Base-by-base conservation (phyloP, 2,888 invertebrate genomes). In the Dryobotodes eremita region DNA sequence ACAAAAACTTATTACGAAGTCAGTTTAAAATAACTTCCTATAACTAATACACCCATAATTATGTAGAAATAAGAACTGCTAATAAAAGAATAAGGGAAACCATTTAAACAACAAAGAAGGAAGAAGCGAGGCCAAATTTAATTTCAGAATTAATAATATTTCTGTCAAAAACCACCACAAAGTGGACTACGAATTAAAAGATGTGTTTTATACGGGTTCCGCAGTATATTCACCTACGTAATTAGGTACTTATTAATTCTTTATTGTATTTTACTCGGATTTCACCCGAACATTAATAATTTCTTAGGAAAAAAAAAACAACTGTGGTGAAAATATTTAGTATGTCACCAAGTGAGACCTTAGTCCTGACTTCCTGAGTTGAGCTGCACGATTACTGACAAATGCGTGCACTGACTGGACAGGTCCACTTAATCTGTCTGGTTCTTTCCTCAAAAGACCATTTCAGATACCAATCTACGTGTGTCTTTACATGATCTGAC, bases 41-140 rank as follows among this genome's bases (percentile, higher is more conserved):
- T 57, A 26, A 46, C 2, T 11, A 31, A 62, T 31, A 31, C 11
- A 62, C 10, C 15, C 62, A 10, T 46, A 71, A 23, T 31, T 5
- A 36, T 62, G 10, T 62, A 20, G 20, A 62, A 62, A 31, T 31
- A 66, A 55, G 23, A 61, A 65, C 20, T 61, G 5, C 36, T 59
- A 20, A 73, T 66, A 53, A 66, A 71, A 68, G 0, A 73, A 70
- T 53, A 46, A 4, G 46, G 2, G 42, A 82, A 82, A 26, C 26
- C 53, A 71, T 75, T 57, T 20, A 66, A 68, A 82, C 71, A 71
- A 82, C 48, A 73, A 61, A 70, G 31, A 57, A 36, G 26, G 23
- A 42, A 53, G 13, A 53, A 53, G 7, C 42, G 20, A 64, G 26
- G 36, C 62, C 1, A 1, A 76, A 73, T 76, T 76, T 82, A 76